Evolutionary conservation across 1,140 invertebrate species (phyloP), one percentile per base, ranked within the genome.

Genomic region (Drosophila nannoptera): DNA sequence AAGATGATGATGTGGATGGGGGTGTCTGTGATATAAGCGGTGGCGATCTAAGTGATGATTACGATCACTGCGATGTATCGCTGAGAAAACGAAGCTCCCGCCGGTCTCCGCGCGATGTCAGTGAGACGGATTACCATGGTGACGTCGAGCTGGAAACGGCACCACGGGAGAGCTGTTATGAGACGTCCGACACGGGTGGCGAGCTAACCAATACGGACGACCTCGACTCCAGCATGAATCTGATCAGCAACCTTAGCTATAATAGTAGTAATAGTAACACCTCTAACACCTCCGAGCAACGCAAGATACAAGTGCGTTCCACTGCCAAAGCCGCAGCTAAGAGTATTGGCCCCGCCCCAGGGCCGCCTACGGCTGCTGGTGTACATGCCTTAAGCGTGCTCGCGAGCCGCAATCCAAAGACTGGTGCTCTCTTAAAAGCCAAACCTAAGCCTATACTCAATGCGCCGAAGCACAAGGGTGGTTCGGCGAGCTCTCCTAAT

Each of bases 251-350:
- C 71, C 78, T 89, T 77, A 89, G 87, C 84, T 89, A 77, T 88
- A 89, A 88, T 87, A 89, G 87, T 87, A 88, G 87, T 87, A 89
- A 89, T 81, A 88, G 84, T 86, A 86, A 84, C 50, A 75, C 80
- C 54, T 82, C 75, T 72, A 86, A 84, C 53, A 78, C 80, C 66
- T 82, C 75, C 36, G 73, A 84, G 65, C 77, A 76, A 33, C 70
- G 82, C 63, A 68, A 53, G 45, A 22, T 11, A 5, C 45, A 42
- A 14, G n/a, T 49, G 40, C 54, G 50, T n/a, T 55, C 65, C 14
- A 58, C 62, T 65, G 73, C 60, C 48, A 62, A 38, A 46, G 55
- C 40, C 52, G 46, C 38, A 48, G 64, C 46, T 40, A 56, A 63
- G 32, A 54, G 56, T 31, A 7, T 5, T 40, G 54, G 14, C 38